These are phyloP conservation scores for Podilymbus podiceps DNA, from an alignment of 2,113 vertebrate genomes.

Conservation along the genomic window DNA sequence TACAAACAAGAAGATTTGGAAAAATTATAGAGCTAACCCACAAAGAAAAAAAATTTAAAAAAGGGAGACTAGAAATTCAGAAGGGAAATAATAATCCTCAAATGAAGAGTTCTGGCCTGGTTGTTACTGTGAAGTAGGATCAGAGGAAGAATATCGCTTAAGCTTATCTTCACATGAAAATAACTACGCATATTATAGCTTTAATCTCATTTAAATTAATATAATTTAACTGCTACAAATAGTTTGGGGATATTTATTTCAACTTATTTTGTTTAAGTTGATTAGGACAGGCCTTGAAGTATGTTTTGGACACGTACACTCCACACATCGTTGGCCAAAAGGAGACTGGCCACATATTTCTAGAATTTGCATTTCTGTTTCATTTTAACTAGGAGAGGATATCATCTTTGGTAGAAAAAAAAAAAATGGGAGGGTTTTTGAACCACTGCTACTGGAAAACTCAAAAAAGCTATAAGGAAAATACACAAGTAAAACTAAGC, in stretches of 20 bases:
- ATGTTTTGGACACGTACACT: slow-evolving; percentile 8
- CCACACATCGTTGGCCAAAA: not conserved
- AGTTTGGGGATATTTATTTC: slow-evolving; percentile 23
- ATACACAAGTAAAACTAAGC: not conserved
- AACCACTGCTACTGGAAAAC: not conserved
- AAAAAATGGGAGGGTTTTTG: not conserved
- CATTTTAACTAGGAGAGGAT: not conserved
- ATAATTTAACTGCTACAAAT: slow-evolving; percentile 33
- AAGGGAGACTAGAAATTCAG: not conserved
- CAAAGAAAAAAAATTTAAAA: not conserved
- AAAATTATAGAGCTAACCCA: not conserved
- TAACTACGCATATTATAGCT: not conserved
- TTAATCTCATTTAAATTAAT: slow-evolving; percentile 53
- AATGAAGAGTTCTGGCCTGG: not conserved
- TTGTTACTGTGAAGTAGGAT: not conserved
- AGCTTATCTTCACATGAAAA: slow-evolving; percentile 28
- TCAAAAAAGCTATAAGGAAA: not conserved
- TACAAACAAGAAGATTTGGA: not conserved
- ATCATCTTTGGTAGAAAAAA: not conserved
- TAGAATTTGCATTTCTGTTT: not conserved
- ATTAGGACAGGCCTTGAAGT: slow-evolving; percentile 24
- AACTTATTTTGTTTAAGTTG: slow-evolving; percentile 42
- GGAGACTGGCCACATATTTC: not conserved
- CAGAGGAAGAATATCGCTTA: slow-evolving; percentile 1
- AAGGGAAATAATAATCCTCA: not conserved